Conservation (phyloP, 2,113 vertebrate genomes). For the Craseonycteris thonglongyai region DNA sequence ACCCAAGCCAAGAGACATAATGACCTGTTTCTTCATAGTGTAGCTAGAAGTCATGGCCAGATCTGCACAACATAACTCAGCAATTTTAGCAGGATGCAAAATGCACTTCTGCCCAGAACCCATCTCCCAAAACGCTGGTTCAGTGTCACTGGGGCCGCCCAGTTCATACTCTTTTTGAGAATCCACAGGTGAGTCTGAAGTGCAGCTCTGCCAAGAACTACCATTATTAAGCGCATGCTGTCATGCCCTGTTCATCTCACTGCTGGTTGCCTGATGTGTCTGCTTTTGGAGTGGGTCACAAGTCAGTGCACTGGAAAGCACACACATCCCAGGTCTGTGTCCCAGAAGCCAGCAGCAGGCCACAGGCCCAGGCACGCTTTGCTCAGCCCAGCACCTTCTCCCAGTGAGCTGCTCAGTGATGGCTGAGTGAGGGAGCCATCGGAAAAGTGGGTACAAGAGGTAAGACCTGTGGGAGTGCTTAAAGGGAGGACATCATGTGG, state of each 20-base stretch:
- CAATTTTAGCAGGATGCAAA: not conserved
- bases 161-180: not conserved
- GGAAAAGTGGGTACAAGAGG: not conserved
- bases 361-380: not conserved
- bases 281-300: not conserved
- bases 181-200: not conserved
- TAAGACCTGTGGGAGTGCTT: not conserved
- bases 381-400: not conserved
- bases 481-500: not conserved
- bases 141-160: too few relatives aligned
- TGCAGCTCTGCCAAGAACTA: not conserved
- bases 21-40: not conserved
- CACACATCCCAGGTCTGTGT: not conserved
- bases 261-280: not conserved
- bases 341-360: not conserved
- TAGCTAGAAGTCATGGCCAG: not conserved
- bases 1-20: not conserved
- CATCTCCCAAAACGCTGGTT: fast-evolving
- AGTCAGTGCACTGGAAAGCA: not conserved
- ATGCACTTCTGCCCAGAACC: not conserved
- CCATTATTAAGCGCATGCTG: fast-evolving
- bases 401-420: not conserved
- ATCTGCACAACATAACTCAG: fast-evolving
- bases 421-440: fast-evolving
- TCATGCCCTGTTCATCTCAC: not conserved